Base-by-base conservation (phyloP, 2,888 invertebrate species). In the Pristionchus arcanus region DNA sequence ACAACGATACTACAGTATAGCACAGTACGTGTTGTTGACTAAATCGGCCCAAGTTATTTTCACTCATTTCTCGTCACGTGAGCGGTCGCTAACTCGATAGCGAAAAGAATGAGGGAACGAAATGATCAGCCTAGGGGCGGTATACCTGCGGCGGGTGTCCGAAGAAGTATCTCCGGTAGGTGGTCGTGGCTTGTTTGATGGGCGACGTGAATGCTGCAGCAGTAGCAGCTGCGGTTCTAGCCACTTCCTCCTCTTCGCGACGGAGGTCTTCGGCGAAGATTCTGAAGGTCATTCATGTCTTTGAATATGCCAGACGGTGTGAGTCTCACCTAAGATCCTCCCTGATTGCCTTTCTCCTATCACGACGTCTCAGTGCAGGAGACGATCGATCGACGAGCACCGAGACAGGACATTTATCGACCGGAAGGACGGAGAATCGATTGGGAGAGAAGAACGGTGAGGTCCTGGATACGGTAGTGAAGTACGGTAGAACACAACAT, bases 361-460 rank as follows among this genome's bases (percentile, higher is more conserved):
- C 31, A 19, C 31, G 13, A 13, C 77, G 77, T 42, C 42, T 25
- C 77, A 21, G 15, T 28, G 68, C 16, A 19, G 11, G 1, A 25
- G 77, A n/a, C 21, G 77, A 42, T 21, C 42, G 77, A 42, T 21
- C 34, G 71, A 77, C 77, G 77, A 77, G 77, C 25, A 77, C 77
- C 2, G 25, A 15, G 13, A 11, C 25, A 19, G 77, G 77, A 31
- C 42, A 77, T 3, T n/a, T 2, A 37, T 77, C 77, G 37, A 77
- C 42, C 28, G 37, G 37, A 28, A 77, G 77, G 15, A 31, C 19
- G 25, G 77, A 37, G 77, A 77, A 77, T 28, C 77, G 77, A 42
- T 77, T 77, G 77, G 42, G 42, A 2, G 77, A 42, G 77, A 77
- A 77, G 77, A 42, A 77, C 77, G 77, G 42, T 21, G 77, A 77